A percentile compares a stretch with the other conserved stretches of the same genome.
Conservation (phyloP, 2,113 vertebrate species). For the Nesogale talazaci region DNA sequence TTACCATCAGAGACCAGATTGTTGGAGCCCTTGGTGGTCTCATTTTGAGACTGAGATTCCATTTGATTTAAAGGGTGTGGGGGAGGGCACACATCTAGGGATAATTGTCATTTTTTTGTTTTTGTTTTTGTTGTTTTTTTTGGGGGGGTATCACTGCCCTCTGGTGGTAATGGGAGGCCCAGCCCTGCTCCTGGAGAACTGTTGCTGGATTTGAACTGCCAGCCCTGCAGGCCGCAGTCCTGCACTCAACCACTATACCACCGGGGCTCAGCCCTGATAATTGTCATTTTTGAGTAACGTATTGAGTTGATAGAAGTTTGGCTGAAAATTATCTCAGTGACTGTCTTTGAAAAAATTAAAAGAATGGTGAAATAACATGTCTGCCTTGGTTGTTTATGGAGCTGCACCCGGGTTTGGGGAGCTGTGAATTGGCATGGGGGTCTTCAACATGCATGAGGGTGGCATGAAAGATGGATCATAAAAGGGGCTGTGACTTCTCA, state of each 20-base stretch:
- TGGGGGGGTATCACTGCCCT: no score
- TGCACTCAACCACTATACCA: no score
- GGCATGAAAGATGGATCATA: not conserved
- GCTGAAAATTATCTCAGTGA: not conserved
- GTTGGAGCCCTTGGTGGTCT: not conserved
- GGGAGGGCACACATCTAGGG: no score
- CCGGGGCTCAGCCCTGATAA: no score
- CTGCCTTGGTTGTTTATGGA: not conserved
- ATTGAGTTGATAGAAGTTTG: not conserved
- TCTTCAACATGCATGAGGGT: not conserved
- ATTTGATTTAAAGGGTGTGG: not conserved
- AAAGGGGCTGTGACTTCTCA: not conserved
- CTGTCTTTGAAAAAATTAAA: slow-evolving; percentile 37
- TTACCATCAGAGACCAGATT: not conserved
- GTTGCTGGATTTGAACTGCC: no score
- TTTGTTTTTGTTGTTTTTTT: no score
- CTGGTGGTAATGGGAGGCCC: no score
- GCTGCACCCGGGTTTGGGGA: not conserved
- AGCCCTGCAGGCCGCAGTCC: no score
- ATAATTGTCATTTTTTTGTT: slow-evolving; percentile 29
- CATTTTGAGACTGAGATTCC: not conserved
- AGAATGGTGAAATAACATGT: not conserved
- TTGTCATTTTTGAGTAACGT: slow-evolving; percentile 22
- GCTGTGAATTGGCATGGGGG: not conserved
- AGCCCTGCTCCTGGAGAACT: no score